phyloP scores from a whole-genome alignment of 2,888 invertebrate genomes.

The Lochmaea capreae region DNA sequence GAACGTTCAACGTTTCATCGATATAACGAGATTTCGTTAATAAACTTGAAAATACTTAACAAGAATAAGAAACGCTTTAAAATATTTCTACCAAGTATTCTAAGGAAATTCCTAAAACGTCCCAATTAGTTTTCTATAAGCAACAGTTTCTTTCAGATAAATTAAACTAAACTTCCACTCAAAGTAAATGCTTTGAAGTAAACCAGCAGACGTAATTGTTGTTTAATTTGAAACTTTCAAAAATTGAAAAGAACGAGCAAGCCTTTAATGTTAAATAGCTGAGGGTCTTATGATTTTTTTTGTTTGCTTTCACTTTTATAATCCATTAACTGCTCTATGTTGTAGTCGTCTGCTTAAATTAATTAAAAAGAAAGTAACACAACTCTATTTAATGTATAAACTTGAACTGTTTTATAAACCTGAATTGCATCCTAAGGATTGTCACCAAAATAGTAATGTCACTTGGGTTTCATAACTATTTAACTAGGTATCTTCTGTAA shows the following conservation, averaged over 20 bases:
- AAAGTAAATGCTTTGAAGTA: slow-evolving; percentile 31
- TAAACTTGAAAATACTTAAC: not conserved
- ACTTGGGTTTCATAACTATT: too few relatives aligned
- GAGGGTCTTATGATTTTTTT: not conserved
- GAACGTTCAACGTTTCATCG: not conserved
- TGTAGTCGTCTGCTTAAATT: too few relatives aligned
- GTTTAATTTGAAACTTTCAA: slow-evolving; percentile 29
- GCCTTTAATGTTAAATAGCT: slow-evolving; percentile 15
- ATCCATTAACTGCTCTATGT: not conserved
- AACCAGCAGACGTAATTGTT: slow-evolving; percentile 30
- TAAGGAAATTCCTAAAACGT: slow-evolving; percentile 14
- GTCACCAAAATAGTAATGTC: too few relatives aligned
- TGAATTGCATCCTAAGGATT: too few relatives aligned
- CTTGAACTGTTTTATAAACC: too few relatives aligned
- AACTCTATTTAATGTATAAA: too few relatives aligned
- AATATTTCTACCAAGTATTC: slow-evolving; percentile 23
- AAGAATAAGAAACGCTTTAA: slow-evolving; percentile 2
- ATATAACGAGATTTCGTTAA: not conserved
- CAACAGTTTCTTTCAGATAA: slow-evolving; percentile 31
- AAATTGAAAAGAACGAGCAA: slow-evolving; percentile 13
- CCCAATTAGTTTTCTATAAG: slow-evolving; percentile 25
- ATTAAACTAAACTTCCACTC: slow-evolving; percentile 26
- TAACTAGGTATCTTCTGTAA: too few relatives aligned
- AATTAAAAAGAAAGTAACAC: too few relatives aligned
- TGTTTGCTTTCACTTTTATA: not conserved